A percentile compares a stretch with the other conserved stretches of the same genome.
Evolutionary conservation across 2,113 vertebrate genomes (phyloP).

Genomic region (Recurvirostra avosetta): DNA sequence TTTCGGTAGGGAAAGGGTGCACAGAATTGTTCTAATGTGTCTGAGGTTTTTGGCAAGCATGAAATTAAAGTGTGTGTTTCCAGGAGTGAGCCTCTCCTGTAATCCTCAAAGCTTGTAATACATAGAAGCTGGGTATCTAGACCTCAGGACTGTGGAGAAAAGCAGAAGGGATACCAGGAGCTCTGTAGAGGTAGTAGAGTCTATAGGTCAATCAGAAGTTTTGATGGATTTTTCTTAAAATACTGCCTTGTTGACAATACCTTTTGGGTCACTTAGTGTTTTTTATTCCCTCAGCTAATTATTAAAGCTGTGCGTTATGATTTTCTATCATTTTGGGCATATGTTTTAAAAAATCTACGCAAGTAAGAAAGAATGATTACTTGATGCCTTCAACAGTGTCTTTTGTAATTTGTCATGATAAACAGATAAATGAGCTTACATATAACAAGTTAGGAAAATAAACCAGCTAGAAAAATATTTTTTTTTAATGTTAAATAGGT

Average conservation of each 20-base stretch:
- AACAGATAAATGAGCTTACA: neutral
- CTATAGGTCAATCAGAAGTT: neutral
- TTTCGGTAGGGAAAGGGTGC: too few species aligned
- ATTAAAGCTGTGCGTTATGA: neutral
- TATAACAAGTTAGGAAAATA: neutral
- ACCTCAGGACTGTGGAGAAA: neutral
- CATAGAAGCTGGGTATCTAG: neutral
- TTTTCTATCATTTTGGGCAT: neutral
- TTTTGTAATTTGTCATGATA: neutral
- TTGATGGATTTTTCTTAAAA: neutral
- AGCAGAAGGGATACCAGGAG: neutral
- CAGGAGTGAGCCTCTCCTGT: neutral
- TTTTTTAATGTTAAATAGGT: neutral
- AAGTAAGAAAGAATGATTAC: neutral
- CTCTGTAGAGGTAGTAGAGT: neutral
- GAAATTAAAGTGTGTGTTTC: neutral
- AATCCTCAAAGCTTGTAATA: neutral
- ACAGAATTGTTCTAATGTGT: neutral
- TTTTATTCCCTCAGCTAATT: neutral
- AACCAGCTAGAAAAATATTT: neutral
- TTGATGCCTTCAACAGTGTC: neutral
- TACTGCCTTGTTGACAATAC: neutral
- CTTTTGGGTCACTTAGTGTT: neutral
- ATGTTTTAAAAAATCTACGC: neutral
- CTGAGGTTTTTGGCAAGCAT: neutral